Percentiles rank a stretch among this genome's conserved stretches.
phyloP scores from a whole-genome alignment of 2,888 invertebrate species.

The Pseudococcus longispinus region DNA sequence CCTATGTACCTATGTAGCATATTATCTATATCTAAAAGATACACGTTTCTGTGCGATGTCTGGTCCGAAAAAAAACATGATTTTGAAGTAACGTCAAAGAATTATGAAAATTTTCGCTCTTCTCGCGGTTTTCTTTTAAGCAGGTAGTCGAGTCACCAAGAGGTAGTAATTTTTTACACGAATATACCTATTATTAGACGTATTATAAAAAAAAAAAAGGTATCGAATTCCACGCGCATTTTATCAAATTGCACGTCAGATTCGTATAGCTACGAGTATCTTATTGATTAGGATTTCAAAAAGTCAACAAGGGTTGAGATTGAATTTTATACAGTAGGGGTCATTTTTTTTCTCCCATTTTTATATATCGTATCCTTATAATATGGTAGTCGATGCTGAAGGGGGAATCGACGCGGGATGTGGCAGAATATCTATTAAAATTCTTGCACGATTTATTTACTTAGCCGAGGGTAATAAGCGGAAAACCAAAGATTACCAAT shows the following conservation, averaged over 20 bases:
- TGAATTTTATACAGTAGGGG: not conserved
- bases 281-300: constrained; percentile 38
- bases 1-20: not conserved
- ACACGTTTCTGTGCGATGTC: not conserved
- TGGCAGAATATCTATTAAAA: constrained; percentile 18
- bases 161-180: not conserved
- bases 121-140: not conserved
- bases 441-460: constrained; percentile 37
- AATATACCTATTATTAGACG: not conserved
- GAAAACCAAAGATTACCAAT: constrained; percentile 16
- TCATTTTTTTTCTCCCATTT: not conserved
- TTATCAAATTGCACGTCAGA: constrained; percentile 25
- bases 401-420: not conserved
- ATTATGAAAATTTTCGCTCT: constrained; percentile 12
- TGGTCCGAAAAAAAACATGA: not conserved
- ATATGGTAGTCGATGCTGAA: not conserved
- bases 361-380: not conserved
- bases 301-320: constrained; percentile 21
- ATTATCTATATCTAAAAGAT: not conserved
- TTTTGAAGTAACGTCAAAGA: not conserved
- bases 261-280: not conserved
- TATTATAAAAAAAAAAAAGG: not conserved
- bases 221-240: not conserved
- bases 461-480: constrained; percentile 15
- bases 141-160: not conserved